Evolutionary conservation across 2,888 invertebrate species (phyloP).

Genomic region (Bhutanitis thaidina): DNA sequence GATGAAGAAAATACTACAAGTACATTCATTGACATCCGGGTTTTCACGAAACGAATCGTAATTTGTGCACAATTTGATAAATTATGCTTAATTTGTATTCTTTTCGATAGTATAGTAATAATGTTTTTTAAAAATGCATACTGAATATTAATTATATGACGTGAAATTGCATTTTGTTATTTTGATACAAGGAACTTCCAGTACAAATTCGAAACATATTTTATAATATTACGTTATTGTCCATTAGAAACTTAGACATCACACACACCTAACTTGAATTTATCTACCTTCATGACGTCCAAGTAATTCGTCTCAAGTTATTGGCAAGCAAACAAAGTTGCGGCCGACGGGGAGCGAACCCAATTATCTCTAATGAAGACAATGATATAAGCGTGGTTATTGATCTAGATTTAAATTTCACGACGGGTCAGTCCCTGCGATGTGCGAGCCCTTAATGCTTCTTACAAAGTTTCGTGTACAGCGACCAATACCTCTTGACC

Average conservation of each 20-base stretch:
- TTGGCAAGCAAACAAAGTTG: conserved; percentile 75
- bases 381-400: conserved; percentile 81
- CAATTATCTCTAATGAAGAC: conserved; percentile 81
- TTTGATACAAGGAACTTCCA: too few relatives aligned
- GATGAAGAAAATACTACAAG: too few relatives aligned
- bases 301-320: conserved; percentile 78
- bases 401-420: conserved; percentile 81
- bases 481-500: conserved; percentile 40
- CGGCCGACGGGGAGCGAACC: conserved; percentile 73
- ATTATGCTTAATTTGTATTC: too few relatives aligned
- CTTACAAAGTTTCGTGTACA: conserved; percentile 64
- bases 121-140: too few relatives aligned
- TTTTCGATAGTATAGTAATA: too few relatives aligned
- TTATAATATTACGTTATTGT: neutral
- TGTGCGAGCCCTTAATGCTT: conserved; percentile 77
- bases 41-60: too few relatives aligned
- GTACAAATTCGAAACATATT: too few relatives aligned
- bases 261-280: neutral
- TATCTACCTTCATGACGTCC: conserved; percentile 36
- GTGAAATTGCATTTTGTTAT: too few relatives aligned
- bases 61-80: too few relatives aligned
- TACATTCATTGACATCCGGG: too few relatives aligned
- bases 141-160: too few relatives aligned
- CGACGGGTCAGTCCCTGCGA: conserved; percentile 78
- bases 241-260: neutral